Conservation (phyloP, 2,113 vertebrate genomes). For the Calyptommatus sinebrachiatus region DNA sequence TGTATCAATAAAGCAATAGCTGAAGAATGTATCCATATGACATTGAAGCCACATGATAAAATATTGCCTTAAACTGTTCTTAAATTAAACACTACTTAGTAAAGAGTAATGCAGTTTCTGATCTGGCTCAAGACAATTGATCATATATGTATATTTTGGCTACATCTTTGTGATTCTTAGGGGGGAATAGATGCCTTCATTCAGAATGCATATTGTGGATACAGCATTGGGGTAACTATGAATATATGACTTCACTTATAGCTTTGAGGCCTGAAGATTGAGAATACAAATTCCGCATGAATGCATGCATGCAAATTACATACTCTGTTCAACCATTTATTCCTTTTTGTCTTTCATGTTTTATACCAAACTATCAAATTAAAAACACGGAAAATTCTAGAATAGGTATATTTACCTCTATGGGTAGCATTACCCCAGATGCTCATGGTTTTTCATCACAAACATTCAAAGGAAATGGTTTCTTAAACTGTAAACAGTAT, state of each 20-base stretch:
- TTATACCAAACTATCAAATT: not conserved
- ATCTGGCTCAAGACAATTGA: not conserved
- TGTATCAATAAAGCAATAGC: slow-evolving; percentile 17
- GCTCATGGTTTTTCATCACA: too few species aligned
- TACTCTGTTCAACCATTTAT: not conserved
- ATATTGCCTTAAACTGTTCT: not conserved
- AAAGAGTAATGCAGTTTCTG: not conserved
- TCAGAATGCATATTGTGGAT: not conserved
- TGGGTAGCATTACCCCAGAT: too few species aligned
- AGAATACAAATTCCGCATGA: not conserved
- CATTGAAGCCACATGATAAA: slow-evolving; percentile 22
- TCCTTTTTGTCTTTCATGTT: not conserved
- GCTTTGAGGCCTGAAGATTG: not conserved
- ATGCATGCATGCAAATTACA: not conserved
- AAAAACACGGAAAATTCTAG: not conserved
- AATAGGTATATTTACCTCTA: too few species aligned
- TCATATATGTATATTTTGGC: not conserved
- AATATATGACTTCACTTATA: not conserved
- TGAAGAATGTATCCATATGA: not conserved
- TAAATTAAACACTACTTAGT: not conserved
- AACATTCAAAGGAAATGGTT: too few species aligned
- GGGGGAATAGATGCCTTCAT: not conserved
- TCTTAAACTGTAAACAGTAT: too few species aligned
- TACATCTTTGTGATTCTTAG: not conserved
- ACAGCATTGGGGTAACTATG: too few species aligned